Evolutionary conservation across 2,797 vertebrate genomes (phyloP), one percentile per base, ranked within the genome.

Genomic region (Catharus ustulatus): DNA sequence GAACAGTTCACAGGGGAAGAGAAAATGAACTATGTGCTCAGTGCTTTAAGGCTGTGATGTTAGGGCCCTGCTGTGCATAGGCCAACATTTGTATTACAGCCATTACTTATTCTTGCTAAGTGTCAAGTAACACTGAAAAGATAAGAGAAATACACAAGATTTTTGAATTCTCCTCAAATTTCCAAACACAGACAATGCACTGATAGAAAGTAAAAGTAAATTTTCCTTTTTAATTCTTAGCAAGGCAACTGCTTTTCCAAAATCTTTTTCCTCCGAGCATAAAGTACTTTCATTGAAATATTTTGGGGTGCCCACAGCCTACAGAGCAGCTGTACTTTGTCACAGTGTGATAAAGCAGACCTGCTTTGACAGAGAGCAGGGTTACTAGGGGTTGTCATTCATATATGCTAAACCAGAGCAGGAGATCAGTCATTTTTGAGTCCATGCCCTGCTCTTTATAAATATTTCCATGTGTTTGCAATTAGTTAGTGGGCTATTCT

Each of bases 381-480:
- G 40, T 84, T 94, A 55, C 83, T 76, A 88, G 91, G 68, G 52
- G 52, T 38, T 95, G 93, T 95, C 92, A 90, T 78, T 94, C 90
- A 91, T 79, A 77, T 32, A 95, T 36, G 52, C 64, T 90, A 79
- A 82, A 94, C 89, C 46, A 87, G 77, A 96, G 84, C 82, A 91
- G 61, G 88, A 89, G 91, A 96, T 89, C 90, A 84, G 86, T 94
- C 73, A 62, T 90, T 94, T 95, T 62, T 66, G 68, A 94, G 92
- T 55, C 81, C 57, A 46, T 91, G 78, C 46, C 76, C 82, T 64
- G 45, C 55, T 95, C 69, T 90, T 88, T 85, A 89, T 92, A 97
- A 97, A 93, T 96, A 96, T 77, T 96, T 71, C 94, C 95, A 96
- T 96, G 67, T 97, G 97, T 96, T 95, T 96, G 89, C 75, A 97